A percentile compares a stretch with the other conserved stretches of the same genome.
These are phyloP conservation scores for Hepsetus odoe DNA, from an alignment of 2,113 vertebrate species.

Conservation along the genomic window DNA sequence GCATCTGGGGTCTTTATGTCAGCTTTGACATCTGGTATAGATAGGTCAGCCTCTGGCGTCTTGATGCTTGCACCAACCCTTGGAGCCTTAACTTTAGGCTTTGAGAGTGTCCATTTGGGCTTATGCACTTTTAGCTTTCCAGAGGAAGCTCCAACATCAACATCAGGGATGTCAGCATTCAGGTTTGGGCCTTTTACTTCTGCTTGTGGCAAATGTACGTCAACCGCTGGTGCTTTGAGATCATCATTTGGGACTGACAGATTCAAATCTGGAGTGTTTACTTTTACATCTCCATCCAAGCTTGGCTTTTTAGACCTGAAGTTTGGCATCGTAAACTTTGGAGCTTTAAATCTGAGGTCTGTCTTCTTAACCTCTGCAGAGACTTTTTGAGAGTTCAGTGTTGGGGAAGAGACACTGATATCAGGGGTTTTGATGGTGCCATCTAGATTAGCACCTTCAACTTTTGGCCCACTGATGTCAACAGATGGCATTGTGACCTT, in stretches of 20 bases:
- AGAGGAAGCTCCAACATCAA: slow-evolving; percentile 46
- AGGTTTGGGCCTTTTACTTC: slow-evolving; percentile 45
- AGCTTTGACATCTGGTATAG: slow-evolving; percentile 42
- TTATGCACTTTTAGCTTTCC: slow-evolving; percentile 65
- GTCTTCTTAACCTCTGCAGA: slow-evolving; percentile 59
- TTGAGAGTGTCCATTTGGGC: slow-evolving; percentile 48
- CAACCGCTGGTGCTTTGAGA: slow-evolving; percentile 48
- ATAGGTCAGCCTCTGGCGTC: slow-evolving; percentile 37
- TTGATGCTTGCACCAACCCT: slow-evolving; percentile 33
- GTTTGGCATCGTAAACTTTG: slow-evolving; percentile 53
- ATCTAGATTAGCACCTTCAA: slow-evolving; percentile 61
- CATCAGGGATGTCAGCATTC: slow-evolving; percentile 50
- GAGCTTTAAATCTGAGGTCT: slow-evolving; percentile 46
- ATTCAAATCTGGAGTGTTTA: slow-evolving; percentile 35
- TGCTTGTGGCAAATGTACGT: slow-evolving; percentile 41
- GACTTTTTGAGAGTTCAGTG: slow-evolving; percentile 53
- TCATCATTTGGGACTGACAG: slow-evolving; percentile 62
- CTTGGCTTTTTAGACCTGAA: slow-evolving; percentile 42
- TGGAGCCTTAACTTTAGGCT: slow-evolving; percentile 45
- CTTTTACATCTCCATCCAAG: slow-evolving; percentile 29
- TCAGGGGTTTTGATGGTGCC: slow-evolving; percentile 54
- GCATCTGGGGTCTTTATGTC: slow-evolving; percentile 58
- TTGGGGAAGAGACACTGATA: slow-evolving; percentile 56
- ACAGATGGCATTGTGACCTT: slow-evolving; percentile 58
- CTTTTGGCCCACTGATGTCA: slow-evolving; percentile 56